Conservation (phyloP, 2,888 invertebrate species). For the Ornithoptera alexandrae region DNA sequence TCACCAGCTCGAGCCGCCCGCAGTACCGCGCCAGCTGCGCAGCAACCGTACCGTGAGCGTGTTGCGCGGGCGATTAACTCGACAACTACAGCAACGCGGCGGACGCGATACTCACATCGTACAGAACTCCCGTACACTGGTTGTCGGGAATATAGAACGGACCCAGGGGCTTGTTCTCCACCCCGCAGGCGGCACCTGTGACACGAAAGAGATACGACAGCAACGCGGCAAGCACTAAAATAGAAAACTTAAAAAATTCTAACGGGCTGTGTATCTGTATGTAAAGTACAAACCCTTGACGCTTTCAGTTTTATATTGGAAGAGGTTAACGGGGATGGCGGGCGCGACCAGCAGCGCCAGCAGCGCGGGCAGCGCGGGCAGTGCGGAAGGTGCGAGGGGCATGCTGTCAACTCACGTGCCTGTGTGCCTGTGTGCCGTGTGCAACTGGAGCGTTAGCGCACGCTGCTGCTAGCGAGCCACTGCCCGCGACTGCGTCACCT, state of each 20-base stretch:
- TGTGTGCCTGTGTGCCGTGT: not conserved
- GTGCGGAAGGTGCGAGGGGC: slow-evolving; percentile 37
- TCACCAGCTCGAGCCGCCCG: slow-evolving; percentile 29
- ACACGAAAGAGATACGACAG: slow-evolving; percentile 4
- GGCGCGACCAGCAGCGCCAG: slow-evolving; percentile 40
- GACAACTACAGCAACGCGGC: not conserved
- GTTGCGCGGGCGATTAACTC: not conserved
- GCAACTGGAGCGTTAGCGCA: not conserved
- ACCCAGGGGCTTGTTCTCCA: slow-evolving; percentile 16
- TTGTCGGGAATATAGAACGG: slow-evolving; percentile 26
- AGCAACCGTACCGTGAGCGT: not conserved
- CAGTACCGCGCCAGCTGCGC: slow-evolving; percentile 17
- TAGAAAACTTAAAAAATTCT: too few relatives aligned
- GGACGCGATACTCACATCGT: slow-evolving; percentile 24
- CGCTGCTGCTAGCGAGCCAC: slow-evolving; percentile 32
- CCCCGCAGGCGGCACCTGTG: slow-evolving; percentile 38
- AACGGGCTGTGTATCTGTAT: too few relatives aligned
- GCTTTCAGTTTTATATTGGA: slow-evolving; percentile 16
- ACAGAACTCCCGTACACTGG: slow-evolving; percentile 32
- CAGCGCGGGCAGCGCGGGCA: slow-evolving; percentile 35
- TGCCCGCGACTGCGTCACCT: slow-evolving; percentile 35
- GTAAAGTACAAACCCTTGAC: not conserved
- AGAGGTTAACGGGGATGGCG: slow-evolving; percentile 38
- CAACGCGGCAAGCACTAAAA: not conserved
- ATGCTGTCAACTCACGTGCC: slow-evolving; percentile 25